Evolutionary conservation across 2,797 vertebrate species (phyloP), one percentile per base, ranked within the genome.

Genomic region (Centroberyx gerrardi): DNA sequence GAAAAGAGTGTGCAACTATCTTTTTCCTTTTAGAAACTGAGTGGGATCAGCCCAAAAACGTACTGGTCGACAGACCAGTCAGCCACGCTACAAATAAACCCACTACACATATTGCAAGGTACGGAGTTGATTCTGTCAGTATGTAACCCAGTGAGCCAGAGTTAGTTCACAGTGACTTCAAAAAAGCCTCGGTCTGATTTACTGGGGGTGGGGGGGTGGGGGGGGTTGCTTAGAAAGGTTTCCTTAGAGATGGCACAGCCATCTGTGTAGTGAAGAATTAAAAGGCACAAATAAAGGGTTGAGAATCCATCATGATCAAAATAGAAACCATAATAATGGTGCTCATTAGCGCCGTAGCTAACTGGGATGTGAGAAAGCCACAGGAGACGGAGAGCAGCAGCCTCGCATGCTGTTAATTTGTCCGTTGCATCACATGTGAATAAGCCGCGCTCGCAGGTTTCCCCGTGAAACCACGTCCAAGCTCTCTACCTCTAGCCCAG

Each of bases 231-330:
- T 55, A 31, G 86, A 64, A 40, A 71, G 62, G 87, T 91, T 88
- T 40, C 89, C 85, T 84, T 82, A 3, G 88, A 73, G 81, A 90
- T 75, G 7, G 80, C 79, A 90, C 82, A 87, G 83, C 85, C 83
- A 87, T 82, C 86, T 64, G 68, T 72, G 80, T 80, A 77, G 86
- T 83, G 67, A 80, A 81, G 81, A 91, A 87, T 87, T 77, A 79
- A 80, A 78, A 83, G 73, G 80, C 69, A 66, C 67, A 61, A 64
- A 78, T 63, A 86, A 88, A 83, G 80, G 76, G 69, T 68, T 2
- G 62, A 82, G 78, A 80, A 82, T 84, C 82, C 51, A 42, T 72
- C 65, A n/a, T 49, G 81, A 86, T 81, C 72, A 76, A 81, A 83
- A 88, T 64, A 88, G 85, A 78, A 78, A 67, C 8, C 7, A 62